Base-by-base conservation (phyloP, 2,888 invertebrate species). In the Caenorhabditis sulstoni region DNA sequence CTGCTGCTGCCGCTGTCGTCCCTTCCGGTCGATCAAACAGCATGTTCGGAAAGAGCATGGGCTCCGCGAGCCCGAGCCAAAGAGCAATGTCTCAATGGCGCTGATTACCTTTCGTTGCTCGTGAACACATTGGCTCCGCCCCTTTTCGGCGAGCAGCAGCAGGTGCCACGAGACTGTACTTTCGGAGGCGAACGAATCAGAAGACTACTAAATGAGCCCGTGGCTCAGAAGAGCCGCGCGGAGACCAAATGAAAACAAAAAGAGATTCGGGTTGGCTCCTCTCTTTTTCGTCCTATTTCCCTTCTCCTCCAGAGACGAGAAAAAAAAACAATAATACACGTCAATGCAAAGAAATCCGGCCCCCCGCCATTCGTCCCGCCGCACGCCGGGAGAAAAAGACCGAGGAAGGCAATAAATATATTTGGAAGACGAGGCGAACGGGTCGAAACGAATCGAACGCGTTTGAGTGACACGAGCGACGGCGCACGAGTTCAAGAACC, bases 281-380 rank as follows among this genome's bases (percentile, higher is more conserved):
- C n/a, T 22, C 22, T 20, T 37, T 29, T 45, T 55, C 53, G 16
- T 12, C 4, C 29, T n/a, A n/a, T 45, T 22, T 22, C 35, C 22
- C 35, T 37, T 29, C 35, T 55, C 53, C 29, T 12, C 4, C 29
- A 29, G 29, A 29, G 29, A 29, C 4, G 4, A 29, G 29, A 29
- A 7, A 29, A 59, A 66, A 55, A 66, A 57, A 66, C 66, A 66
- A 66, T 57, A 66, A 66, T 66, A 65, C 44, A 44, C 45, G 23
- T 23, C n/a, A 45, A 23, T 35, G 47, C 45, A 47, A 29, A 29
- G 29, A 55, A 45, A 55, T 47, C 23, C 29, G 29, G n/a, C n/a
- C n/a, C n/a, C n/a, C n/a, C n/a, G n/a, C n/a, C n/a, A n/a, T n/a
- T n/a, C n/a, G n/a, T n/a, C n/a, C n/a, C n/a, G n/a, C n/a, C n/a